Evolutionary conservation across 2,888 invertebrate species (phyloP).

Genomic region (Oxytorus armatus): DNA sequence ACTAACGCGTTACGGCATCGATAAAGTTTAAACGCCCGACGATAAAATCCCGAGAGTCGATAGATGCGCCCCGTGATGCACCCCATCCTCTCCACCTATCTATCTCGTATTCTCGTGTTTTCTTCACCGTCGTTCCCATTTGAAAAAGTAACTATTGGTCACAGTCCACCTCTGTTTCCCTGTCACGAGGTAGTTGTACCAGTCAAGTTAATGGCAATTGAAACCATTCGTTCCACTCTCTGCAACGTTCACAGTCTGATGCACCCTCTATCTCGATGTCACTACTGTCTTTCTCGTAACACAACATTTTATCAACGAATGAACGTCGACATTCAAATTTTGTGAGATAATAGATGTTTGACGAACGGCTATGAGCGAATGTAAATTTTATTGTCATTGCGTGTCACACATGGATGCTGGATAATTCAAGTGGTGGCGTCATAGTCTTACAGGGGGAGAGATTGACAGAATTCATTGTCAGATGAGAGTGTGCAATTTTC

Average conservation of each 20-base stretch:
- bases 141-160: slow-evolving; percentile 42
- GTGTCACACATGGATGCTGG: not conserved
- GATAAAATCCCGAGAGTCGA: slow-evolving; percentile 70
- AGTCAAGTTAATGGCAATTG: slow-evolving; percentile 54
- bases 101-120: slow-evolving; percentile 3
- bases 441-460: not conserved
- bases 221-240: slow-evolving; percentile 33
- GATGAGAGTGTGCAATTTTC: not conserved
- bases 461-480: not conserved
- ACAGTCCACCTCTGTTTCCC: slow-evolving; percentile 17
- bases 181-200: slow-evolving; percentile 1
- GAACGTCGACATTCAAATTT: slow-evolving; percentile 26
- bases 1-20: slow-evolving; percentile 75
- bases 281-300: slow-evolving; percentile 34
- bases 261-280: slow-evolving; percentile 5
- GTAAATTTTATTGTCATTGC: slow-evolving; percentile 29
- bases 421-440: slow-evolving; percentile 3
- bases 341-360: slow-evolving; percentile 25
- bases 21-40: slow-evolving; percentile 77
- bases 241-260: not conserved
- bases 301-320: slow-evolving; percentile 52
- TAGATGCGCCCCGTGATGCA: slow-evolving; percentile 22
- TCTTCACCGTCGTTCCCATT: slow-evolving; percentile 24
- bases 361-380: not conserved
- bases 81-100: not conserved